These are phyloP conservation scores for Merluccius polli DNA, from an alignment of 2,797 vertebrate genomes.

Conservation along the genomic window DNA sequence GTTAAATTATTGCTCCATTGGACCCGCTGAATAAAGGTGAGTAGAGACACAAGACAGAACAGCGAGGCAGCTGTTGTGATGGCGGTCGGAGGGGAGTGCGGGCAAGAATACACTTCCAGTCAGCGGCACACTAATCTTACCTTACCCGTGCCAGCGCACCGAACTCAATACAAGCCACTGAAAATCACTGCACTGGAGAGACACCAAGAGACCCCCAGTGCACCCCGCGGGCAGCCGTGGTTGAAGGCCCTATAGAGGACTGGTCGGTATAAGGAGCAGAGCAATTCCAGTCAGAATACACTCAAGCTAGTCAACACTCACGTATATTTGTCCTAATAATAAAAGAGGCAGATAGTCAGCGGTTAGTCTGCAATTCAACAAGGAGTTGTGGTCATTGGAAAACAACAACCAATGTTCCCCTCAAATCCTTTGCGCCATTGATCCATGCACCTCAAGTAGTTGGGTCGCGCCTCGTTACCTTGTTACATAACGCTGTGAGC, in stretches of 20 bases:
- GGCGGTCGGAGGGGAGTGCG: neutral
- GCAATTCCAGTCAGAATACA: neutral
- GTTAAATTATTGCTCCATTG: neutral
- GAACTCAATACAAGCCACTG: neutral
- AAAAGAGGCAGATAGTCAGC: neutral
- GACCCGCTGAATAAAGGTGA: neutral
- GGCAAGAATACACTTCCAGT: neutral
- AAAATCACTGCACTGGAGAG: neutral
- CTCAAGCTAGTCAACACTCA: neutral
- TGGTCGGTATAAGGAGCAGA: too few species aligned
- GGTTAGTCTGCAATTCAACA: neutral
- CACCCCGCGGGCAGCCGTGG: too few species aligned
- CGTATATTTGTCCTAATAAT: neutral
- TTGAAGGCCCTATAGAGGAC: neutral
- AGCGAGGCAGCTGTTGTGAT: neutral
- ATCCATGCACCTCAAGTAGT: neutral
- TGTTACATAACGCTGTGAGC: neutral
- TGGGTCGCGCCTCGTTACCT: neutral
- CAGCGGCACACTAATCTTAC: neutral
- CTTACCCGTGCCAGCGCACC: neutral
- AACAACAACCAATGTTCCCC: neutral
- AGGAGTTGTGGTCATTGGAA: neutral
- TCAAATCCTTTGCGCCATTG: neutral
- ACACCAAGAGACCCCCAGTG: neutral
- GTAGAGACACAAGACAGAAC: neutral